These are phyloP conservation scores for Pyrocephalus nanus DNA, from an alignment of 2,797 vertebrate genomes.

Conservation along the genomic window DNA sequence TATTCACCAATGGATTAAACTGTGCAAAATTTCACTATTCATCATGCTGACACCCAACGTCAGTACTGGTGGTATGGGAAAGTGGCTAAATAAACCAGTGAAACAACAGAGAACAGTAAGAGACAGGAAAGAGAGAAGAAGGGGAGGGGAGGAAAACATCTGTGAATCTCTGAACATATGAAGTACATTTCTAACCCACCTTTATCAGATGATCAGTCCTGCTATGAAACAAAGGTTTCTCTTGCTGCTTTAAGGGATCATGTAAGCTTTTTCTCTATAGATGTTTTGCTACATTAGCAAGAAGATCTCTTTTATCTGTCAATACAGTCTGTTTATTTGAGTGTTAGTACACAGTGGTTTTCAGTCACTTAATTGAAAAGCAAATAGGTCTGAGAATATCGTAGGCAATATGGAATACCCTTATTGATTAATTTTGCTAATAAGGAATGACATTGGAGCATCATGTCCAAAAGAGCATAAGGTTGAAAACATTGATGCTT, in stretches of 20 bases:
- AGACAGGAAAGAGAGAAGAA: not conserved
- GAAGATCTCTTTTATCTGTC: not conserved
- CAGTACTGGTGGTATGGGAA: not conserved
- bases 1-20: not conserved
- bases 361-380: not conserved
- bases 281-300: not conserved
- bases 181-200: not conserved
- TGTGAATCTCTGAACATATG: not conserved
- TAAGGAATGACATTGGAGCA: not conserved
- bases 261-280: not conserved
- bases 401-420: not conserved
- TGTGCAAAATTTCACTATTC: constrained; percentile 9
- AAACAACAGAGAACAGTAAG: not conserved
- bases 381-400: not conserved
- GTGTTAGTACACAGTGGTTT: not conserved
- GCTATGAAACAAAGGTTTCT: not conserved
- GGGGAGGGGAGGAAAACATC: too few species aligned
- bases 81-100: not conserved
- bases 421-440: not conserved
- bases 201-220: not conserved
- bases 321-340: not conserved
- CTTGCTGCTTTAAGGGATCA: not conserved
- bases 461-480: not conserved
- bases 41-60: not conserved
- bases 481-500: not conserved